phyloP scores from a whole-genome alignment of 1,140 invertebrate genomes.

The Pissodes strobi region DNA sequence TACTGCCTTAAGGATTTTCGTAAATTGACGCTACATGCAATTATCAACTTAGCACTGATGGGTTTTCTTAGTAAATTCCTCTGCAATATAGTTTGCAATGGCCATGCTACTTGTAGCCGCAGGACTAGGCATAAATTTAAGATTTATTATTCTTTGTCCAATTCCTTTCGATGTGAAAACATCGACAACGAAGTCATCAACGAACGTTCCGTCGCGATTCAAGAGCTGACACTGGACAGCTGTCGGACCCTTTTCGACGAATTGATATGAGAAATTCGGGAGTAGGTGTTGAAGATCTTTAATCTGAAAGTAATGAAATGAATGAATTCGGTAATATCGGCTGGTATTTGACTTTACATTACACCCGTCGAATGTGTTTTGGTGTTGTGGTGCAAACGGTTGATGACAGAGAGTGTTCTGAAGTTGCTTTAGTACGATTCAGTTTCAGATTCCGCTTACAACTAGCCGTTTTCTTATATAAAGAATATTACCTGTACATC shows the following conservation, averaged over 20 bases:
- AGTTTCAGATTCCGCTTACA: background rate
- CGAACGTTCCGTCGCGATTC: conserved; percentile 33
- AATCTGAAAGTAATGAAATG: too few relatives aligned
- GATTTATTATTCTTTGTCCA: conserved; percentile 28
- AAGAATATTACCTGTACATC: conserved; percentile 1
- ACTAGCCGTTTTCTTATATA: background rate
- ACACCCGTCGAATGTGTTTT: too few relatives aligned
- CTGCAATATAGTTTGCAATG: conserved; percentile 32
- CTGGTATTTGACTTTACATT: too few relatives aligned
- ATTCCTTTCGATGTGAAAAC: conserved; percentile 28
- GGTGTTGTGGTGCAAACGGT: too few relatives aligned
- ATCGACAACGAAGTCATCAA: conserved; percentile 38
- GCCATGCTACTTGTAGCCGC: conserved; percentile 35
- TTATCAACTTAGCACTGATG: too few relatives aligned
- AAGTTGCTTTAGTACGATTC: too few relatives aligned
- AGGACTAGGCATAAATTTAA: conserved; percentile 34
- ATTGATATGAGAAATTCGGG: conserved; percentile 26
- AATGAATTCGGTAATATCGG: too few relatives aligned
- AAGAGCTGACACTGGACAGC: conserved; percentile 34
- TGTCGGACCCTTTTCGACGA: conserved; percentile 23
- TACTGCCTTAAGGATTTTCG: too few relatives aligned
- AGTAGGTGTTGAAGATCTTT: conserved; percentile 30
- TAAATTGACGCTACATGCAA: too few relatives aligned
- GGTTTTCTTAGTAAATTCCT: conserved; percentile 16
- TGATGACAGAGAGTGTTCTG: too few relatives aligned